Conservation (phyloP, 2,113 vertebrate genomes). For the Paedocypris sp. region DNA sequence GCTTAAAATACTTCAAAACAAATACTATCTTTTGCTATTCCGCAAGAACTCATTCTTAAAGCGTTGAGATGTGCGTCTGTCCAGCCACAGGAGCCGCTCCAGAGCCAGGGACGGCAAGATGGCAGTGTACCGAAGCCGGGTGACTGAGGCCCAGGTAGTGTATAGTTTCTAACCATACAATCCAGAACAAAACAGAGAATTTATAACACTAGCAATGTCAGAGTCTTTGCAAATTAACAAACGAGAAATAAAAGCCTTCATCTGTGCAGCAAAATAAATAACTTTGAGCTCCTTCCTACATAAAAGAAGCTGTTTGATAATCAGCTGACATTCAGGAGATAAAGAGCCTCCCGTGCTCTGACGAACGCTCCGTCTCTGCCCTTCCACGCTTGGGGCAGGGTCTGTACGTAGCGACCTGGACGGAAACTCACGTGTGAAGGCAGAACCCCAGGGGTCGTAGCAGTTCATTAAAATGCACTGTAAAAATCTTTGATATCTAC, state of each 20-base stretch:
- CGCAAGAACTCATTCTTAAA: too few species aligned
- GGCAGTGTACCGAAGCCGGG: background rate
- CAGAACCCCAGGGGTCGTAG: slow-evolving; percentile 15
- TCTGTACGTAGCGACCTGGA: background rate
- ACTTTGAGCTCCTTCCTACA: slow-evolving; percentile 30
- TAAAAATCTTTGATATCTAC: slow-evolving; percentile 57
- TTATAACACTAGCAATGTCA: background rate
- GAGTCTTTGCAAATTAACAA: slow-evolving; percentile 32
- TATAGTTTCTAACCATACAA: background rate
- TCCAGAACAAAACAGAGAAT: too few species aligned
- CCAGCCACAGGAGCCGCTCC: too few species aligned
- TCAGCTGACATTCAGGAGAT: slow-evolving; percentile 32
- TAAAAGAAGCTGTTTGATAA: slow-evolving; percentile 32
- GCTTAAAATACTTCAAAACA: slow-evolving; percentile 9
- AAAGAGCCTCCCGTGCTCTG: slow-evolving; percentile 15
- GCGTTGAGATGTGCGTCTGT: too few species aligned
- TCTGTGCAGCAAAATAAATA: slow-evolving; percentile 55
- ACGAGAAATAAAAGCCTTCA: slow-evolving; percentile 25
- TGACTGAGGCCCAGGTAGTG: background rate
- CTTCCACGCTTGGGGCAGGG: background rate
- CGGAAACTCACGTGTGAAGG: slow-evolving; percentile 10
- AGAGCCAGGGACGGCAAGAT: too few species aligned
- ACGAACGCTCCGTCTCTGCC: slow-evolving; percentile 4
- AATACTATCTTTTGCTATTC: background rate
- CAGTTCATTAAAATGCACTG: slow-evolving; percentile 47